A percentile compares a stretch with the other conserved stretches of the same genome.
phyloP scores from a whole-genome alignment of 2,888 invertebrate species.

The Ochlodes sylvanus region DNA sequence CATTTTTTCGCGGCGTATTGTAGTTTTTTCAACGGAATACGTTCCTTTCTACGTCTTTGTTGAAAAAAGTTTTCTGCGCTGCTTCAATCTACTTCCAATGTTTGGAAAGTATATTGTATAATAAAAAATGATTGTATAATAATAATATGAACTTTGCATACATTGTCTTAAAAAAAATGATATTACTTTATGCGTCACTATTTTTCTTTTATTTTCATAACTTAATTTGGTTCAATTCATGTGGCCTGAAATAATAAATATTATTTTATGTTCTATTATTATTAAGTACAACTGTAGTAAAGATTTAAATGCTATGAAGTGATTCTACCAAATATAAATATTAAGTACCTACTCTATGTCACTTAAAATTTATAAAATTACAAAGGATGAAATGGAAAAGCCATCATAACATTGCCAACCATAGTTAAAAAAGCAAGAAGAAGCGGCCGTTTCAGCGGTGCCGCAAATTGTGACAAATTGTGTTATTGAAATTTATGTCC shows the following conservation, averaged over 20 bases:
- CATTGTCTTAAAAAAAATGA: background rate
- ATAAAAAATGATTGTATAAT: background rate
- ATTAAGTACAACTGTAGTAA: too few relatives aligned
- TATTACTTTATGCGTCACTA: too few relatives aligned
- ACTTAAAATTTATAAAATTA: background rate
- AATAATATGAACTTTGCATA: background rate
- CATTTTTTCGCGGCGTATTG: constrained; percentile 30
- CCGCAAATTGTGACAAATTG: constrained; percentile 78
- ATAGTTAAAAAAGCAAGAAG: constrained; percentile 31
- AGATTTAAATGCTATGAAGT: too few relatives aligned
- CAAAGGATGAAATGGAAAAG: constrained; percentile 21
- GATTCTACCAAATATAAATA: too few relatives aligned
- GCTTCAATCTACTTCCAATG: constrained; percentile 22
- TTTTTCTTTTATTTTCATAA: too few relatives aligned
- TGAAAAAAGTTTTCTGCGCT: constrained; percentile 18
- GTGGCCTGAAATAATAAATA: too few relatives aligned
- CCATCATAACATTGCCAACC: constrained; percentile 21
- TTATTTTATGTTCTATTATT: too few relatives aligned
- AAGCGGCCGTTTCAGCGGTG: constrained; percentile 43
- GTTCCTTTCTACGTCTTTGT: constrained; percentile 21
- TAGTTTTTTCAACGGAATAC: constrained; percentile 28
- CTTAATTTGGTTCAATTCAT: too few relatives aligned
- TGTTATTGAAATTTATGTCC: constrained; percentile 80
- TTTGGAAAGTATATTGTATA: constrained; percentile 12
- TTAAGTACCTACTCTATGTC: too few relatives aligned